These are phyloP conservation scores for Danio jaintianensis DNA, from an alignment of 2,797 vertebrate species.

Conservation along the genomic window DNA sequence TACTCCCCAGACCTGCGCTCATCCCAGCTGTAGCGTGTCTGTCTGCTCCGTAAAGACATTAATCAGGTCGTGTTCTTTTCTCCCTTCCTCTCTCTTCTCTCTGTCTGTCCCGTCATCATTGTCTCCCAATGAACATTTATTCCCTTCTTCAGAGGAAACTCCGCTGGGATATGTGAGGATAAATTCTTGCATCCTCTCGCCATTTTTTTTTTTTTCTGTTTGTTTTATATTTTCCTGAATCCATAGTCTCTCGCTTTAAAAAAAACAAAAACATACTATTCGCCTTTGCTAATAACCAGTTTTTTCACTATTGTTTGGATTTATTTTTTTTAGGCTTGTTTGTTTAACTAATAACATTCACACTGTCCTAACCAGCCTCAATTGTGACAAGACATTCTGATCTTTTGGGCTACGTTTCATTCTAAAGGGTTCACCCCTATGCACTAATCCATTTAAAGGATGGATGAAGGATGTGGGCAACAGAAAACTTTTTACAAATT, in stretches of 20 bases:
- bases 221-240: constrained; percentile 30
- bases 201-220: constrained; percentile 43
- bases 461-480: no score
- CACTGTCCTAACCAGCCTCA: constrained; percentile 14
- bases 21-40: constrained; percentile 21
- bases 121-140: constrained; percentile 68
- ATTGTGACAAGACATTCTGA: not conserved
- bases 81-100: constrained; percentile 48
- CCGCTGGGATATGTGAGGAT: constrained; percentile 87
- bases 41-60: constrained; percentile 52
- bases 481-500: no score
- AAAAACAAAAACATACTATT: constrained; percentile 1
- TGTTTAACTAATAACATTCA: not conserved
- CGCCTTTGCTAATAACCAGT: constrained; percentile 23
- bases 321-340: constrained; percentile 5
- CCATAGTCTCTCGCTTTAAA: constrained; percentile 26
- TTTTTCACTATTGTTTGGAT: constrained; percentile 12
- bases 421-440: no score
- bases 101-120: constrained; percentile 54
- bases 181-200: constrained; percentile 66
- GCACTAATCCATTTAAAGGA: no score
- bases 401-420: not conserved
- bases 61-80: constrained; percentile 64
- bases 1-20: constrained; percentile 33
- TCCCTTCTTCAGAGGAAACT: constrained; percentile 83